Evolutionary conservation across 2,113 vertebrate species (phyloP).

Genomic region (Apteryx owenii): DNA sequence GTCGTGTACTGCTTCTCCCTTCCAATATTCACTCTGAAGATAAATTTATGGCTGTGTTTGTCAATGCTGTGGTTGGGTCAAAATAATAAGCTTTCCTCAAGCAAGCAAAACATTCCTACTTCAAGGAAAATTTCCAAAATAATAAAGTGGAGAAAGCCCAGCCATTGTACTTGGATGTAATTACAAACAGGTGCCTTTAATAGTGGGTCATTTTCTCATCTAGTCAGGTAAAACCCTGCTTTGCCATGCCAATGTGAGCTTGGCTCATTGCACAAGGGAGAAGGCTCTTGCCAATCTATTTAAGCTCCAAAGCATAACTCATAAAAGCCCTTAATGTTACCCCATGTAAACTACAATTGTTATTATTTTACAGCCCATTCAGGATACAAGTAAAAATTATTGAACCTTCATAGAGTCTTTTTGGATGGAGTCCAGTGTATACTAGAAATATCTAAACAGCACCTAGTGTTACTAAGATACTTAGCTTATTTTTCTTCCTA

Average conservation of each 20-base stretch:
- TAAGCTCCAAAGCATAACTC: background rate
- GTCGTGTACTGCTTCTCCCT: background rate
- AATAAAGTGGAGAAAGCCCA: background rate
- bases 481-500: background rate
- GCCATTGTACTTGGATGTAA: background rate
- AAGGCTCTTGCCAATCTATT: background rate
- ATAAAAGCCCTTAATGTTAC: background rate
- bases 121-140: background rate
- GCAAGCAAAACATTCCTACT: background rate
- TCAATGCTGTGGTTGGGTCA: background rate
- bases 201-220: background rate
- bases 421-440: background rate
- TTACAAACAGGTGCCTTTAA: background rate
- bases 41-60: background rate
- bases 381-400: background rate
- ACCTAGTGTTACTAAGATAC: background rate
- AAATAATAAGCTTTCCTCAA: constrained; percentile 2
- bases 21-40: background rate
- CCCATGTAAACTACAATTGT: background rate
- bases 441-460: background rate
- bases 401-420: background rate
- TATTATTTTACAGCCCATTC: background rate
- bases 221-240: background rate
- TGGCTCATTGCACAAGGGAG: background rate
- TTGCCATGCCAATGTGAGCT: background rate